Percentiles rank a stretch among this genome's conserved stretches.
phyloP scores from a whole-genome alignment of 2,888 invertebrate genomes.

The Eilema sororculum region DNA sequence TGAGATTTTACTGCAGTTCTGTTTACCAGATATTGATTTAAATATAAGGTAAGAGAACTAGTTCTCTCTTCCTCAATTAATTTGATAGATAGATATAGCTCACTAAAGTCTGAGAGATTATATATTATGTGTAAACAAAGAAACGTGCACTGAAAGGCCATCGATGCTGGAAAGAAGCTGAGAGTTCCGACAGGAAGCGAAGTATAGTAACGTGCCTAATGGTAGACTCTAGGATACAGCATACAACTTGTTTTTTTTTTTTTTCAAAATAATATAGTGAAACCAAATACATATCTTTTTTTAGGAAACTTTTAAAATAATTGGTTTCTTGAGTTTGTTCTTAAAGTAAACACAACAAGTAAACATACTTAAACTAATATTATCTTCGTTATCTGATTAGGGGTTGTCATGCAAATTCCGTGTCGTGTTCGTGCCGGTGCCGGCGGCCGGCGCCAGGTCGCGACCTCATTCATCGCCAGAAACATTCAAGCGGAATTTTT shows the following conservation, averaged over 20 bases:
- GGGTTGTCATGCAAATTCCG: conserved; percentile 18
- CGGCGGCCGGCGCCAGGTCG: conserved; percentile 17
- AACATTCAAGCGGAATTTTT: conserved; percentile 5
- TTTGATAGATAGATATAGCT: neutral
- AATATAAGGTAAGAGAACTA: neutral
- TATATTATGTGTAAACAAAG: neutral
- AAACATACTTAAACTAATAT: neutral
- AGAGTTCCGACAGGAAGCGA: neutral
- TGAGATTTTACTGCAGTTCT: neutral
- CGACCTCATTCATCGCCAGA: conserved; percentile 18
- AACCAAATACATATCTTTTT: neutral
- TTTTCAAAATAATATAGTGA: too few species aligned
- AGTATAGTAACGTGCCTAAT: neutral
- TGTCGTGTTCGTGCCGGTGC: conserved; percentile 1
- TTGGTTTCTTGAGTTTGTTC: neutral
- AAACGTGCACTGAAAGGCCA: neutral
- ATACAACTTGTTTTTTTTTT: too few species aligned
- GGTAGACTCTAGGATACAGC: too few species aligned
- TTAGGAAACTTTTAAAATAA: too few species aligned
- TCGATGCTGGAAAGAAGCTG: neutral
- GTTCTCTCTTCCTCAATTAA: conserved; percentile 2
- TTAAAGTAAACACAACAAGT: neutral
- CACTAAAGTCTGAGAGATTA: too few species aligned
- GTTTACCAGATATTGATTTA: neutral
- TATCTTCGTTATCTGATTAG: conserved; percentile 16